Base-by-base conservation (phyloP, 2,888 invertebrate species). In the Himalopsyche japonica region DNA sequence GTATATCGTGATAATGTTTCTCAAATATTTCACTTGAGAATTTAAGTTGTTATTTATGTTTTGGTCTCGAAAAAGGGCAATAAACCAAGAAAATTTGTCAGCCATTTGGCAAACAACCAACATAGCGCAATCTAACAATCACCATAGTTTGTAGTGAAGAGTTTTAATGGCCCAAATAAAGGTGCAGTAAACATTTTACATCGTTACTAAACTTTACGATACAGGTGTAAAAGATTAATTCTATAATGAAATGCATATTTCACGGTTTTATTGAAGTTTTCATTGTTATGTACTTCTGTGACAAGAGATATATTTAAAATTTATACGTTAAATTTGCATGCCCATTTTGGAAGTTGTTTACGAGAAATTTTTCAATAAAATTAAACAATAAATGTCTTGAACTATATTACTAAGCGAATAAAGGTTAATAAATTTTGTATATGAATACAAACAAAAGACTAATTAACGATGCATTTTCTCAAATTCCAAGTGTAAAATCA, bases 201-300 rank as follows among this genome's bases (percentile, higher is more conserved):
- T 57, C 34, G 49, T 49, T 30, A 49, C 57, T 49, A 80, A 80
- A 80, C 57, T 80, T 80, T 57, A 80, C 80, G 80, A 34, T 34
- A 49, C 80, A 80, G 80, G 80, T 80, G 80, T 80, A 80, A 80
- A 80, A 49, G 49, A 80, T 80, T 27, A 80, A 49, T 20, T 49
- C 43, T 12, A 30, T 7, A 76, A 80, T 80, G 80, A 80, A 80
- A 80, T 49, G 80, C 57, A 80, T 80, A 80, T 80, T 80, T 80
- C 57, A 80, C 80, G 24, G 49, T 34, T 80, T 80, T 80, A 80
- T 80, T 49, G 57, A 57, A n/a, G 57, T 57, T 57, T 57, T 57
- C 57, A 57, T 57, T 57, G 57, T 57, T 57, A 57, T 57, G 24
- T 57, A 57, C 57, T 57, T 8, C 57, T 10, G 57, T 5, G 57